Percentiles rank a stretch among this genome's conserved stretches.
Conservation (phyloP, 2,888 invertebrate genomes). For the Eledone cirrhosa region DNA sequence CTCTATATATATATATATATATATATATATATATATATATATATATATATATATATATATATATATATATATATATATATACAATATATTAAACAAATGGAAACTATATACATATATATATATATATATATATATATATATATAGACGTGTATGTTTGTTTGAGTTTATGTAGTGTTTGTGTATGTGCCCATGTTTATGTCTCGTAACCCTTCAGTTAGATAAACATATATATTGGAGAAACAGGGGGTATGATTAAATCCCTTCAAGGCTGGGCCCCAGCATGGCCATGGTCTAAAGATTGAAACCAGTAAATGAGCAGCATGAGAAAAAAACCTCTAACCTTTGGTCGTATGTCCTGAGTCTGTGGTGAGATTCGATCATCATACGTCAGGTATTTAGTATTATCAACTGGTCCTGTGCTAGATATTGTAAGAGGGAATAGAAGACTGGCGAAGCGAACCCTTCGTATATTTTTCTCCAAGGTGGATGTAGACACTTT, state of each 20-base stretch:
- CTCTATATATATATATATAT: not conserved
- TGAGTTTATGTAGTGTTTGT: not conserved
- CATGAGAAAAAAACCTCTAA: no score
- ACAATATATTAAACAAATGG: no score
- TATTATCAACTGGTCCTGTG: no score
- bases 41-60: not conserved
- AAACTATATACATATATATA: not conserved
- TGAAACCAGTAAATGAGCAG: no score
- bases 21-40: not conserved
- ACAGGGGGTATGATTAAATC: not conserved
- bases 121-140: not conserved
- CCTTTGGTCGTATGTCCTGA: no score
- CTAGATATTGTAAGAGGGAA: no score
- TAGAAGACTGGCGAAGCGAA: constrained; percentile 5
- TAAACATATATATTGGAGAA: not conserved
- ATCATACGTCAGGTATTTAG: no score
- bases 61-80: not conserved
- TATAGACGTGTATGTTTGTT: not conserved
- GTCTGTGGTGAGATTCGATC: no score
- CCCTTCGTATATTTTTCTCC: constrained; percentile 11
- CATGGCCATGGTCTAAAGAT: no score
- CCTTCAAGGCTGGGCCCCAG: no score
- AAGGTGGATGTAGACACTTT: not conserved
- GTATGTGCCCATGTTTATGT: not conserved
- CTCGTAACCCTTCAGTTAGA: not conserved